Evolutionary conservation across 2,888 invertebrate species (phyloP).

Genomic region (Pseudeuparius sepicola): DNA sequence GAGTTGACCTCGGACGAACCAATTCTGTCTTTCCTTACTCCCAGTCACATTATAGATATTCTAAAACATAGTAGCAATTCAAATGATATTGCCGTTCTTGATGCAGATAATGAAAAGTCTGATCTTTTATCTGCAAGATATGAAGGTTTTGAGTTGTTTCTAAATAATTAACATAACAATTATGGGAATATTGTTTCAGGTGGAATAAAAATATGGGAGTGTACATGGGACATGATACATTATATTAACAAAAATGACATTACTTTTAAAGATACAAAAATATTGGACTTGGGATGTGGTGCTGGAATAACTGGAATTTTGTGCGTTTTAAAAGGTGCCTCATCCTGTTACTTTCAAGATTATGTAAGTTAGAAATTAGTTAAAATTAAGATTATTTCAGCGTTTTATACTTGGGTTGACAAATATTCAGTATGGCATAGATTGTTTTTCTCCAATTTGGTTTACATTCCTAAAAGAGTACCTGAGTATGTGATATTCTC

Average conservation of each 20-base stretch:
- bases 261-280: conserved; percentile 43
- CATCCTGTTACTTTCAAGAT: conserved; percentile 82
- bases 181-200: conserved; percentile 50
- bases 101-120: conserved; percentile 56
- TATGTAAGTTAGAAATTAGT: conserved; percentile 61
- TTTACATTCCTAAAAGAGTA: too few relatives aligned
- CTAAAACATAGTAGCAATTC: too few relatives aligned
- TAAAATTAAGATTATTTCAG: too few relatives aligned
- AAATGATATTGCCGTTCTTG: too few relatives aligned
- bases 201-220: conserved; percentile 94
- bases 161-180: conserved; percentile 9
- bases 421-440: too few relatives aligned
- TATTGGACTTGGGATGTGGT: conserved; percentile 90
- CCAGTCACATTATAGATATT: too few relatives aligned
- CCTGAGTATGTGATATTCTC: too few relatives aligned
- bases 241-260: conserved; percentile 46
- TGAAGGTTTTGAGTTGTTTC: conserved; percentile 68
- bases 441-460: too few relatives aligned
- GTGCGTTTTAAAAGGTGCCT: conserved; percentile 56
- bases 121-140: conserved; percentile 68
- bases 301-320: conserved; percentile 81
- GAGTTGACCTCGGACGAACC: too few relatives aligned
- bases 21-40: too few relatives aligned
- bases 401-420: too few relatives aligned
- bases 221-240: conserved; percentile 68